A percentile compares a stretch with the other conserved stretches of the same genome.
Evolutionary conservation across 92 coral and sea anemone species (phyloP).

Genomic region (Diadumene lineata): DNA sequence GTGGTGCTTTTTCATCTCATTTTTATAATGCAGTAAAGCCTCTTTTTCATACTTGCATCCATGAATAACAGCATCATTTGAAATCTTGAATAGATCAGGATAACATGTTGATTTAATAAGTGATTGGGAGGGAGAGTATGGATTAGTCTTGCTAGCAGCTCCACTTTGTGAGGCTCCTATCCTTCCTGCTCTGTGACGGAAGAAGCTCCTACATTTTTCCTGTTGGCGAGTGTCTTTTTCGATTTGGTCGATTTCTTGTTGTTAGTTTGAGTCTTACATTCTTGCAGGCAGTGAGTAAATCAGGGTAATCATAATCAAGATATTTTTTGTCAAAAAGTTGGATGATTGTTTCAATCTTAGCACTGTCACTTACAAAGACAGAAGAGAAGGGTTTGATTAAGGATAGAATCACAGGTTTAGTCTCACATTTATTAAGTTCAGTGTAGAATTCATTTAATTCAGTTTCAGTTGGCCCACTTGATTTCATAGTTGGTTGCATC

Average conservation of each 20-base stretch:
- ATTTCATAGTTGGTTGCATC: background rate
- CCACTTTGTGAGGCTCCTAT: too few species aligned
- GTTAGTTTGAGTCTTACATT: constrained; percentile 11
- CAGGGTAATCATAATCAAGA: constrained; percentile 43
- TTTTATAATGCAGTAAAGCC: constrained; percentile 42
- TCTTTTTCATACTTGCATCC: constrained; percentile 45
- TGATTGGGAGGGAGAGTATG: constrained; percentile 50
- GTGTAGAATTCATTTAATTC: background rate
- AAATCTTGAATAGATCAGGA: constrained; percentile 41
- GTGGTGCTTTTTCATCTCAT: constrained; percentile 40
- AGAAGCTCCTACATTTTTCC: constrained; percentile 36
- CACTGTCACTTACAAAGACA: constrained; percentile 8
- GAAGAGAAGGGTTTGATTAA: background rate
- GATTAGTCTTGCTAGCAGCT: constrained; percentile 41
- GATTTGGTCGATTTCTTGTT: constrained; percentile 19
- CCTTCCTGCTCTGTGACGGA: constrained; percentile 60
- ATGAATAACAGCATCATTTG: constrained; percentile 42
- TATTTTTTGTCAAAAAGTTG: constrained; percentile 23
- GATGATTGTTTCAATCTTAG: constrained; percentile 7
- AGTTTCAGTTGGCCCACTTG: background rate
- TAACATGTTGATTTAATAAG: constrained; percentile 53
- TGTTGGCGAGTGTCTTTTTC: constrained; percentile 45
- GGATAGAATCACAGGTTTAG: background rate
- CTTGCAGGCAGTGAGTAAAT: constrained; percentile 9
- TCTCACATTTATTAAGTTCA: background rate